Conservation (phyloP, 1,140 invertebrate species). For the Ceratosolen fusciceps region DNA sequence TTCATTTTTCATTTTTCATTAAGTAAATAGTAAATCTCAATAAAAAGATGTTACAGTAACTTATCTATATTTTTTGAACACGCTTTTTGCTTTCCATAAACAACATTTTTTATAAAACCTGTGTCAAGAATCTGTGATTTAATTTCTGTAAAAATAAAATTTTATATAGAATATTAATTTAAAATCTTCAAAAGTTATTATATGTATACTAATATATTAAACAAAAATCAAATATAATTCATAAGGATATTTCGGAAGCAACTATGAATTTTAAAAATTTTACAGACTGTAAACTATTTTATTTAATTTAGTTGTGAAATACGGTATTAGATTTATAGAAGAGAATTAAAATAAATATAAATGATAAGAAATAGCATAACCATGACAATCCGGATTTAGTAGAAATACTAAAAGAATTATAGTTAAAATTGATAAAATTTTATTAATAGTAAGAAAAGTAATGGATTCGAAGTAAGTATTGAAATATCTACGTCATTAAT, state of each 20-base stretch:
- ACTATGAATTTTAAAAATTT: neutral
- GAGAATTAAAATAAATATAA: neutral
- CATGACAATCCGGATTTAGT: neutral
- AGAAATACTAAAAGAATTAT: neutral
- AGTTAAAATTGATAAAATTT: neutral
- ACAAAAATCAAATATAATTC: neutral
- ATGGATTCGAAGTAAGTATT: no score
- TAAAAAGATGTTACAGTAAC: no score
- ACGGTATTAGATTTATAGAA: neutral
- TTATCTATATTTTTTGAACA: no score
- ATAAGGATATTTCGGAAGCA: neutral
- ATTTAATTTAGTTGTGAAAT: neutral
- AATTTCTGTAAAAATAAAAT: no score
- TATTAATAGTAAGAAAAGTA: neutral
- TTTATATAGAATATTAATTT: neutral
- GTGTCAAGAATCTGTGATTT: neutral
- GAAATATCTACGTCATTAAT: no score
- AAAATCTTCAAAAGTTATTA: neutral
- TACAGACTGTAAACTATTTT: neutral
- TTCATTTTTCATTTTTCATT: no score
- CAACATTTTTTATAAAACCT: neutral
- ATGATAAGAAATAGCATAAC: no score
- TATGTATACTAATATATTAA: neutral
- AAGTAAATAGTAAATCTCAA: no score
- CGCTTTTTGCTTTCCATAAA: no score